Evolutionary conservation across 2,797 vertebrate species (phyloP), one percentile per base, ranked within the genome.

Genomic region (Pseudopleuronectes americanus): DNA sequence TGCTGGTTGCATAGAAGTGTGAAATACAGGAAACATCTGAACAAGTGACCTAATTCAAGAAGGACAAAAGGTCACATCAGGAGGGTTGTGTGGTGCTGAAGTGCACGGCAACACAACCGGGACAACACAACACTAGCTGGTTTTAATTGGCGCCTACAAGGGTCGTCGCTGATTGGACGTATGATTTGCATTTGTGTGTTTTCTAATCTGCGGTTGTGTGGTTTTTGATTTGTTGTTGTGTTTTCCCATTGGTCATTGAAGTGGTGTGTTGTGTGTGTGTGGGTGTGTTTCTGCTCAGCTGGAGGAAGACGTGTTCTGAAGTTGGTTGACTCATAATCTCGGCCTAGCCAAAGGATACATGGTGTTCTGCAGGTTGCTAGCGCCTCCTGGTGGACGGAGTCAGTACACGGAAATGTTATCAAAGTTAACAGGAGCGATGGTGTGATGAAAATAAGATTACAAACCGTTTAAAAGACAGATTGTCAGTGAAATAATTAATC

Each of bases 261-360:
- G 28, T 31, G 28, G 16, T 45, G 43, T 45, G 47, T 19, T 23
- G 28, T n/a, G 23, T 55, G 54, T 56, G 52, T 54, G 52, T 28
- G 14, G 70, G 61, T 26, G 36, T 21, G 26, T n/a, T 10, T 56
- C 10, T 12, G 6, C 57, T 76, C 57, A 55, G 70, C 55, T 63
- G 68, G 72, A 84, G 47, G 65, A 77, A 57, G 64, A 68, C 53
- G 16, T 59, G 57, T 21, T 80, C 65, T 83, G 55, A 86, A 81
- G 82, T 81, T 60, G 49, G 68, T 84, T 80, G 86, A 83, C 73
- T 87, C 84, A 84, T 75, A 59, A 72, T 83, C 65, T 81, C 53
- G 43, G 43, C 17, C 24, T 47, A 4, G 79, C 79, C 55, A 64
- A 38, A 67, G 81, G 71, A 81, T 62, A 75, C 10, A 41, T n/a